Conservation (phyloP, 2,797 vertebrate species). For the Carduelis carduelis region DNA sequence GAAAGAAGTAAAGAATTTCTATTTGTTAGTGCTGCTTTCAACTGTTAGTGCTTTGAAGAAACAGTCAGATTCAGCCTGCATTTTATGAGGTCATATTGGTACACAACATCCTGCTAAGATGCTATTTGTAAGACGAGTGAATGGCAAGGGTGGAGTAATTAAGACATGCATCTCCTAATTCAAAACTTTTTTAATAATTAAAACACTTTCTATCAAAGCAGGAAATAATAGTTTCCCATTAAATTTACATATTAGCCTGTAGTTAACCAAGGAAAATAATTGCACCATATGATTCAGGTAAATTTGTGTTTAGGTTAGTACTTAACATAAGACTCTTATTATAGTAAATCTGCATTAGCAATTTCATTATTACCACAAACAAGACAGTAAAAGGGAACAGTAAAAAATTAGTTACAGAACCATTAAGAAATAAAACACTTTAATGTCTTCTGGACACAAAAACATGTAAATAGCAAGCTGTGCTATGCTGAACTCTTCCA, state of each 20-base stretch:
- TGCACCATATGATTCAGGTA: background rate
- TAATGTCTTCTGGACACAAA: background rate
- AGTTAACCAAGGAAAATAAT: background rate
- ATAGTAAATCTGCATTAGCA: background rate
- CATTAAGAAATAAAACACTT: background rate
- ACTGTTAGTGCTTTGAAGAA: background rate
- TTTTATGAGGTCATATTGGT: background rate
- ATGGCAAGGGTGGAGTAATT: background rate
- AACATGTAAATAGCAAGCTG: background rate
- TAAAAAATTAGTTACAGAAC: background rate
- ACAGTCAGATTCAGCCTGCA: background rate
- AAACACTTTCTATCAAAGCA: background rate
- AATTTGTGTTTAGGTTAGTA: background rate
- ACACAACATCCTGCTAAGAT: background rate
- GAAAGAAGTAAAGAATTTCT: background rate
- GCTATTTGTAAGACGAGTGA: background rate
- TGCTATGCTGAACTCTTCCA: background rate
- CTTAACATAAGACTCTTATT: background rate
- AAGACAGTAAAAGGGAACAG: background rate
- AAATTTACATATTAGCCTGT: background rate
- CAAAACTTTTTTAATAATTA: background rate
- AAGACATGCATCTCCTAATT: background rate
- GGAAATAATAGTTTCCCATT: background rate
- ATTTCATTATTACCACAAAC: background rate
- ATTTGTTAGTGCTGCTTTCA: background rate